Evolutionary conservation across 2,888 invertebrate genomes (phyloP).

Genomic region (Norana najaformis): DNA sequence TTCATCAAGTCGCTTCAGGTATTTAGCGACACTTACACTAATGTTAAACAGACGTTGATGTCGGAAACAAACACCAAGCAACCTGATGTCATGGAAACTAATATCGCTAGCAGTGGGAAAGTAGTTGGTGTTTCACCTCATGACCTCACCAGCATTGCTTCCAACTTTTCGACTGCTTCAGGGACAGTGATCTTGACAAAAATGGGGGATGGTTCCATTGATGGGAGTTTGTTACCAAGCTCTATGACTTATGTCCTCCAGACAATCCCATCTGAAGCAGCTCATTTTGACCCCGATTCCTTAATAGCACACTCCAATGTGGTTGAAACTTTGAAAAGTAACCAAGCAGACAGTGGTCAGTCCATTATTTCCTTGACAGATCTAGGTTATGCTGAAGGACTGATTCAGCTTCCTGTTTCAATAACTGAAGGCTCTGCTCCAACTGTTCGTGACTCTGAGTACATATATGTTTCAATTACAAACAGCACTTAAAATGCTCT

Average conservation of each 20-base stretch:
- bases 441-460: neutral
- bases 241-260: neutral
- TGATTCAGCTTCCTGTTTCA: conserved; percentile 20
- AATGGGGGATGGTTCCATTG: neutral
- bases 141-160: conserved; percentile 1
- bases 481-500: neutral
- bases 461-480: neutral
- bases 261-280: neutral
- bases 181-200: conserved; percentile 1
- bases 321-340: neutral
- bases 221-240: neutral
- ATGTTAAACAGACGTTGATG: neutral
- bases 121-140: neutral
- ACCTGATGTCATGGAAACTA: neutral
- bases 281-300: neutral
- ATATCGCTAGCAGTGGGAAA: neutral
- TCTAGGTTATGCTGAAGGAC: neutral
- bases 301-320: neutral
- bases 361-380: conserved; percentile 16
- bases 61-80: neutral
- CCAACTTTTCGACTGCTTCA: neutral
- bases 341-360: neutral
- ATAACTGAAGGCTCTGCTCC: neutral
- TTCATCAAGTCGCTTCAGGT: conserved; percentile 44
- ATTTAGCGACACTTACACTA: conserved; percentile 1